Evolutionary conservation across 1,140 invertebrate species (phyloP), one percentile per base, ranked within the genome.

Genomic region (Lucilia cuprina): DNA sequence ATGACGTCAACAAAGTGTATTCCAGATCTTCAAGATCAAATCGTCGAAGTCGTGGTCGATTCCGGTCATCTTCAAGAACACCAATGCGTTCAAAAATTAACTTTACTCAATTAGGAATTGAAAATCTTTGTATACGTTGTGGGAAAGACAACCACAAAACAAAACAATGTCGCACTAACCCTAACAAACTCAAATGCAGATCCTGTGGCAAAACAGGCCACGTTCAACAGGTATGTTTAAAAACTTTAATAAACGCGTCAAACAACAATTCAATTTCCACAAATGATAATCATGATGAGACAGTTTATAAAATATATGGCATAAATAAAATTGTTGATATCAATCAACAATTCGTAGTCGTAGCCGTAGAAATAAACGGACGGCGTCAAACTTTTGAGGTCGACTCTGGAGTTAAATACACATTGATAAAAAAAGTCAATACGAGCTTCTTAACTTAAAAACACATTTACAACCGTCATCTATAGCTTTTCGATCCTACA

Each of bases 301-400:
- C 12, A 17, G 41, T 77, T 10, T 34, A 77, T 34, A 13, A 77
- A n/a, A 4, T 77, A 41, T 41, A 41, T n/a, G 35, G 35, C 74
- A 77, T 77, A 2, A 77, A 77, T n/a, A 35, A 77, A n/a, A n/a
- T 77, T 77, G 74, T 77, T n/a, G 74, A 77, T 35, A 77, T 77
- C n/a, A 55, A 4, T 2, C 50, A 55, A 55, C 50, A 55, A 4
- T 55, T 12, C 4, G 50, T 12, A 55, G 5, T 55, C 50, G 50
- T 55, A 74, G 21, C 8, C 21, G 19, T 74, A 74, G 7, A 74
- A 74, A 74, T 74, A 74, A 74, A 74, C 21, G 70, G 13, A 74
- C 19, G 10, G 3, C 30, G 2, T 74, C 70, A 74, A 74, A 74
- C 5, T 4, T 25, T 74, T 34, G 70, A 74, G 21, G 70, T 74